Base-by-base conservation (phyloP, 2,113 vertebrate species). In the Columba janthina region DNA sequence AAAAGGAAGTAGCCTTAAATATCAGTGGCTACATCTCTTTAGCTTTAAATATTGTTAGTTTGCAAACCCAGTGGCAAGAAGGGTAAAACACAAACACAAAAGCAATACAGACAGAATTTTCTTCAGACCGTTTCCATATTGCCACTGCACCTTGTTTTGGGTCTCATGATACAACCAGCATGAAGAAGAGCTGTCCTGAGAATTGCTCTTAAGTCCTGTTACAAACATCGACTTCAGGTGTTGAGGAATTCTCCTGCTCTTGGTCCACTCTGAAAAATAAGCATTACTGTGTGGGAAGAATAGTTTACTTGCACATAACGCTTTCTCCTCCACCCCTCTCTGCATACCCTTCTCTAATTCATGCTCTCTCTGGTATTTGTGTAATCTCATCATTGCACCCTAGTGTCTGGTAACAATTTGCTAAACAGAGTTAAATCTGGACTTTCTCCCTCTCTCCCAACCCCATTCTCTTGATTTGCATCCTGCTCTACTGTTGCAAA, bases 321-420 rank as follows among this genome's bases (percentile, higher is more conserved):
- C 86, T 90, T 92, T 92, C 61, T 96, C 54, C 53, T 92, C 64
- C 61, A 77, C 29, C 32, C 78, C 28, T 84, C 69, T 88, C 75
- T 87, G 77, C 54, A 10, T 84, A 78, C 80, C 66, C 61, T 83
- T 90, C 88, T 79, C 58, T 87, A 90, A 92, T 78, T 93, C 75
- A 28, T 76, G 42, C 83, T 87, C 89, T 81, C 73, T 84, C 62
- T 90, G 73, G 73, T 72, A 61, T 92, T 87, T 85, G 73, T 92
- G 28, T 96, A 84, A 89, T 90, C 61, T 93, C 86, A 79, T 90
- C 80, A 38, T 89, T 95, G 90, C 94, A 89, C 95, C 96, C 86
- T 87, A 89, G 80, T 17, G 44, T 86, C 90, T 94, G 83, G 66
- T 95, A 92, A 85, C 85, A 81, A 78, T 95, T 95, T 92, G 88